These are phyloP conservation scores for Cotesia glomerata DNA, from an alignment of 1,140 invertebrate species.

Conservation along the genomic window DNA sequence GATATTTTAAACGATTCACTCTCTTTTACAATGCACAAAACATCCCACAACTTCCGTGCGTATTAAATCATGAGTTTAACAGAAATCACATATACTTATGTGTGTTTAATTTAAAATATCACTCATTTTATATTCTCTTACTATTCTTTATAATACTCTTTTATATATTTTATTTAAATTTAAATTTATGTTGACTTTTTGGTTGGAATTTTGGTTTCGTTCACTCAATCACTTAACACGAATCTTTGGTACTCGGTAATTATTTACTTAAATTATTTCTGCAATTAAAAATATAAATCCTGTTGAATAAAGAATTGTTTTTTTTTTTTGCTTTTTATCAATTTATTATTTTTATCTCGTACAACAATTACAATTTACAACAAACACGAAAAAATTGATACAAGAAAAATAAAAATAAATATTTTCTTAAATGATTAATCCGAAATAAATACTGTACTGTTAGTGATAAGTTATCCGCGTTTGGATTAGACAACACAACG, in stretches of 20 bases:
- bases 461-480: too few relatives aligned
- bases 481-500: too few relatives aligned
- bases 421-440: too few relatives aligned
- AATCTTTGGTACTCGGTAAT: conserved; percentile 3
- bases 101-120: too few relatives aligned
- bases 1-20: background rate
- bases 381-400: too few relatives aligned
- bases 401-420: too few relatives aligned
- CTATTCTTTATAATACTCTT: background rate
- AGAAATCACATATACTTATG: too few relatives aligned
- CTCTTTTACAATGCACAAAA: conserved; percentile 9
- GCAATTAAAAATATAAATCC: background rate
- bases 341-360: too few relatives aligned
- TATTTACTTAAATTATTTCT: background rate
- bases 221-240: conserved; percentile 1
- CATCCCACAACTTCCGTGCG: background rate
- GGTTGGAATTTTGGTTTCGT: conserved; percentile 12
- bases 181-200: background rate
- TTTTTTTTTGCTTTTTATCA: background rate
- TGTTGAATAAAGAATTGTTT: background rate
- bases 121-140: background rate
- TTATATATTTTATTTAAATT: background rate
- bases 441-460: too few relatives aligned
- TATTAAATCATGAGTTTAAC: background rate
- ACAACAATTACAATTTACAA: too few relatives aligned